Conservation (phyloP, 1,140 invertebrate genomes). For the Nasonia vitripennis region DNA sequence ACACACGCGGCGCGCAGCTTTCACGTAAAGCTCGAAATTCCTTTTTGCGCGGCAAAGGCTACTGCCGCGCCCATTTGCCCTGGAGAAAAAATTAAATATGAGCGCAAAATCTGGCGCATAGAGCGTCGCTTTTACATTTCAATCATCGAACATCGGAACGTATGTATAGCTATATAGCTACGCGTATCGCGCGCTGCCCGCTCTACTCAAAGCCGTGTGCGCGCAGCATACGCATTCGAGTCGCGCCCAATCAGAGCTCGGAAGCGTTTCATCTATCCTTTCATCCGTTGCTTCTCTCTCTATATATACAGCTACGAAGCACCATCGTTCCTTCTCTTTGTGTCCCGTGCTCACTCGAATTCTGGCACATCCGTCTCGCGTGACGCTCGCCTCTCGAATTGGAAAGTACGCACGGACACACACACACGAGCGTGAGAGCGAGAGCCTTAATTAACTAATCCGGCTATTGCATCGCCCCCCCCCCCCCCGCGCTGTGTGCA, state of each 20-base stretch:
- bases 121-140: no score
- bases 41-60: no score
- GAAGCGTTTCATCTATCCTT: slow-evolving; percentile 3
- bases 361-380: not conserved
- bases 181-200: no score
- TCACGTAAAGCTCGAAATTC: no score
- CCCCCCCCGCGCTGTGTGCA: not conserved
- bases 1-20: no score
- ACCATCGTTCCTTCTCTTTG: not conserved
- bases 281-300: not conserved
- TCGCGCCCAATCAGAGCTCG: not conserved
- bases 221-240: no score
- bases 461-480: not conserved
- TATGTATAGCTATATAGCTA: no score
- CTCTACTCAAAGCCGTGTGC: no score
- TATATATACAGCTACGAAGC: not conserved
- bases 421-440: not conserved
- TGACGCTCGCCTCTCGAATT: not conserved
- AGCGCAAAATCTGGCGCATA: no score
- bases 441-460: slow-evolving; percentile 41
- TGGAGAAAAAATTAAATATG: no score
- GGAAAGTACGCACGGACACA: not conserved
- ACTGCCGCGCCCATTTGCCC: no score
- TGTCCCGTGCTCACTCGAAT: not conserved
- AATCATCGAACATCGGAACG: no score